Base-by-base conservation (phyloP, 2,113 vertebrate species). In the Accipiter cooperii region DNA sequence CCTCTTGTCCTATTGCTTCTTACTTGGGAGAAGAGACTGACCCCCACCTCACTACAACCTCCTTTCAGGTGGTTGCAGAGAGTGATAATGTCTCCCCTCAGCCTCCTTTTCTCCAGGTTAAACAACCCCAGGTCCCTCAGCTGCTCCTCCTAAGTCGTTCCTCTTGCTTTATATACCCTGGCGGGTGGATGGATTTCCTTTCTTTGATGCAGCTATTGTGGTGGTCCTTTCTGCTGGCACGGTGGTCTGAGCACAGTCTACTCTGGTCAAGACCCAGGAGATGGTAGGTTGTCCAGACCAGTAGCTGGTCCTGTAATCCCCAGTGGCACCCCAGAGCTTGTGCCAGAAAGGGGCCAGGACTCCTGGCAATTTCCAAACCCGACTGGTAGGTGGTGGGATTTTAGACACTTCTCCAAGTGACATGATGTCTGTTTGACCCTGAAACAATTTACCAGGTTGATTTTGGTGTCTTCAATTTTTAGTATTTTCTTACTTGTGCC, bases 271-370 rank as follows among this genome's bases (percentile, higher is more conserved):
- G 36, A 51, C 54, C 28, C 18, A 51, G 54, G 25, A 80, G 3
- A 16, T 38, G 31, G 13, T 26, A 40, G 17, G 5, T 46, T 84
- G 21, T 57, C 47, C 38, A 80, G 47, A 38, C 6, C 7, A 26
- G 21, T 28, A 75, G 18, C 42, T 83, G 70, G 11, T 84, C 18
- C 12, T 84, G 22, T 70, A 60, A n/a, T 44, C 20, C 24, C 12
- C 6, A 6, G 16, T 44, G 13, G 46, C 4, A 57, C n/a, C 2
- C 9, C 1, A 1, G 6, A 42, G 7, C 31, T 81, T 25, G 5
- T 61, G 16, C 17, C 21, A 71, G 55, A 40, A 92, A 33, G 38
- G 20, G 19, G 60, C 20, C 25, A 40, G 40, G 40, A 40, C 40
- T 66, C 60, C 49, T 61, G 36, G 18, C 9, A 34, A 10, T 75